These are phyloP conservation scores for Globodera ellingtonae DNA, from an alignment of 1,140 invertebrate genomes.

Conservation along the genomic window DNA sequence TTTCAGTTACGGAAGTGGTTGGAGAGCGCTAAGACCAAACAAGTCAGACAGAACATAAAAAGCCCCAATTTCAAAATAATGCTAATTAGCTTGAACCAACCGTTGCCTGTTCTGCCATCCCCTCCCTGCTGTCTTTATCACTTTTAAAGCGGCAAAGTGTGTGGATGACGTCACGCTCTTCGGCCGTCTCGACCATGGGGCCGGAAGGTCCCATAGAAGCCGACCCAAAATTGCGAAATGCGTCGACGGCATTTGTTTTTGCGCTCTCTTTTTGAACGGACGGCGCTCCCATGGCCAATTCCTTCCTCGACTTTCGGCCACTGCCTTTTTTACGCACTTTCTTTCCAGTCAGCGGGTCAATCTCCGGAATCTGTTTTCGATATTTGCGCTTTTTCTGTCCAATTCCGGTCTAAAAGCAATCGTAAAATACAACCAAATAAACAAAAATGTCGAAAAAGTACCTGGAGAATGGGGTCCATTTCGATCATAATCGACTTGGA, in stretches of 20 bases:
- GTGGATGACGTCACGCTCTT: conserved; percentile 28
- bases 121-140: conserved; percentile 24
- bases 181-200: conserved; percentile 1
- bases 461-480: conserved; percentile 29
- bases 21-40: neutral
- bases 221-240: neutral
- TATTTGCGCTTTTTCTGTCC: conserved; percentile 31
- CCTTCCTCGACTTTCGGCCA: conserved; percentile 34
- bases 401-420: neutral
- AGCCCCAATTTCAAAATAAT: no score
- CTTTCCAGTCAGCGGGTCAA: conserved; percentile 34
- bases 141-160: conserved; percentile 33
- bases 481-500: conserved; percentile 19
- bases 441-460: neutral
- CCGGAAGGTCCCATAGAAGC: neutral
- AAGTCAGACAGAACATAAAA: neutral
- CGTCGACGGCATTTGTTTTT: neutral
- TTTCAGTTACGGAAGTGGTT: neutral
- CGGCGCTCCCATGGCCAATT: conserved; percentile 4
- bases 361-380: conserved; percentile 31
- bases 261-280: neutral
- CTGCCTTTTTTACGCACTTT: conserved; percentile 35
- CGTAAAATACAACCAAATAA: no score
- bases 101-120: neutral
- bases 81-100: neutral